Evolutionary conservation across 1,140 invertebrate genomes (phyloP).

Genomic region (Aphelenchoides avenae): DNA sequence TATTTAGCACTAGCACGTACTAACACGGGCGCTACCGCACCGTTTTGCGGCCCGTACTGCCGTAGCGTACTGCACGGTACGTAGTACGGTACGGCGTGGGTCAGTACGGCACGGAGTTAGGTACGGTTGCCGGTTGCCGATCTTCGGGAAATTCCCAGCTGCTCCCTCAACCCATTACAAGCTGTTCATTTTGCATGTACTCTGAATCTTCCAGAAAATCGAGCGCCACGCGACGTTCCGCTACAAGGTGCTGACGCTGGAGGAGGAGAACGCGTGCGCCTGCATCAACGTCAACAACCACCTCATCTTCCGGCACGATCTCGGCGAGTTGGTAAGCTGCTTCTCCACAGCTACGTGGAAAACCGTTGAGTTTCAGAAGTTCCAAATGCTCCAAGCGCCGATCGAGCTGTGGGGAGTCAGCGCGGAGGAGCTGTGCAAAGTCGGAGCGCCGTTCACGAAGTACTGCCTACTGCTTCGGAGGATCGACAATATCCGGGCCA

Average conservation of each 20-base stretch:
- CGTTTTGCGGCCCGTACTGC: too few species aligned
- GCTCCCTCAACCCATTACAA: too few species aligned
- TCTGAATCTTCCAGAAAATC: too few species aligned
- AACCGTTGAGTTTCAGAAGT: slow-evolving; percentile 58
- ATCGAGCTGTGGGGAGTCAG: slow-evolving; percentile 50
- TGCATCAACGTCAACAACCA: slow-evolving; percentile 51
- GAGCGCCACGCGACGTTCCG: slow-evolving; percentile 55
- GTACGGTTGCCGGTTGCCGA: too few species aligned
- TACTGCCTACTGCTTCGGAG: slow-evolving; percentile 46
- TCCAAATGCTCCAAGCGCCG: slow-evolving; percentile 42
- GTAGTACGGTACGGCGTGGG: too few species aligned
- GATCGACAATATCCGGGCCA: too few species aligned
- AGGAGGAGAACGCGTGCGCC: slow-evolving; percentile 48
- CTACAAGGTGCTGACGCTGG: slow-evolving; percentile 49
- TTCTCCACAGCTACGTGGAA: not conserved
- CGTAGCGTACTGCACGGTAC: too few species aligned
- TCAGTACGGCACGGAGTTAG: too few species aligned
- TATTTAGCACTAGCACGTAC: too few species aligned
- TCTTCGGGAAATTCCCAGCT: too few species aligned
- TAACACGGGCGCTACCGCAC: too few species aligned
- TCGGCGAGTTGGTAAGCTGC: slow-evolving; percentile 34
- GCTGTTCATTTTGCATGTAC: too few species aligned
- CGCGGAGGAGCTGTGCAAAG: slow-evolving; percentile 38
- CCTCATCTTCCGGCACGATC: slow-evolving; percentile 48
- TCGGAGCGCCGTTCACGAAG: slow-evolving; percentile 37